Evolutionary conservation across 2,113 vertebrate genomes (phyloP), one percentile per base, ranked within the genome.

Genomic region (Hucho hucho): DNA sequence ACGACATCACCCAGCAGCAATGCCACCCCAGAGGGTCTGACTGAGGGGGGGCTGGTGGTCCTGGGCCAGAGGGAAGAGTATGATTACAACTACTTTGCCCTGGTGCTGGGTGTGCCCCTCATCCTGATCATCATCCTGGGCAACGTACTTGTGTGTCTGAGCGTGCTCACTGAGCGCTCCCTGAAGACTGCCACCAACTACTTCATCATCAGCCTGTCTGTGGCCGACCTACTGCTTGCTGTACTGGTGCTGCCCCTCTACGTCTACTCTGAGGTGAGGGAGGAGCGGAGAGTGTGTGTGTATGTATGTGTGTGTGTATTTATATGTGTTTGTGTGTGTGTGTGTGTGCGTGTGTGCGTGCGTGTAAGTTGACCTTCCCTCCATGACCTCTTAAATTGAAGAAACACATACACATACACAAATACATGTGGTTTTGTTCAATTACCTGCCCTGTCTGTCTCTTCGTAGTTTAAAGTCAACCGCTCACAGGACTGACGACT

Each of bases 141-240:
- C 3, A 94, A 94, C 56, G 67, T 93, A 24, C 84, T 94, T 77
- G 93, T 94, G 72, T 93, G 92, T 81, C 82, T 94, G 74, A 94
- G 93, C 7, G 91, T 94, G 61, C 84, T 93, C 28, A 93, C 90
- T 0, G 91, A 94, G 86, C 87, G 87, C 37, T 91, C 93, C 2
- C 88, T 94, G 16, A 93, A 94, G 75, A 94, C 92, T 0, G 90
- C 93, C 64, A 94, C 92, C 61, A 94, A 94, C 81, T 94, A 94
- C 86, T 94, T 94, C 84, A 94, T 93, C 58, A 87, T 93, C 75
- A 93, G 92, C 84, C 83, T 93, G 82, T 86, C 92, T 0, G 90
- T 87, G 28, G 92, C 92, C 0, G 93, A 94, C 79, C 87, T 94
- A 25, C 88, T 94, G 70, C 89, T 94, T 70, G 93, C 93, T 0